Evolutionary conservation across 2,797 vertebrate species (phyloP), one percentile per base, ranked within the genome.

Genomic region (Melanotaenia trifasciata): DNA sequence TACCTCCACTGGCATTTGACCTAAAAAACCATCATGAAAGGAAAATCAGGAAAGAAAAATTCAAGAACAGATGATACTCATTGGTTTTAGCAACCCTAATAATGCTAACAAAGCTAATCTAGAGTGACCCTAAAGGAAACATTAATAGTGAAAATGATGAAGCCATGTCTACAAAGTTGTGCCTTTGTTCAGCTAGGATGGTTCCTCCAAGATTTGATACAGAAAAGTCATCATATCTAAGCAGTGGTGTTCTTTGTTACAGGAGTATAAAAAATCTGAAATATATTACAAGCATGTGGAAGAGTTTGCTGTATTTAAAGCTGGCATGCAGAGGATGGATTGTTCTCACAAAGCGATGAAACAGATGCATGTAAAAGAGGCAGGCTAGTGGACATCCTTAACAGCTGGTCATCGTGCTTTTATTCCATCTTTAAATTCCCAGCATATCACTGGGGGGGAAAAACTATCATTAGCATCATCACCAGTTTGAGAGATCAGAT

Each of bases 401-500:
- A 56, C 73, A 71, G 45, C 57, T 66, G 68, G 73, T 58, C 65
- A 0, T 66, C 26, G 4, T 77, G 35, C 10, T 30, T 72, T 81
- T 33, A 33, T 74, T 84, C 68, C 65, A 64, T 66, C 77, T 63
- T 71, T 78, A 70, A 72, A 89, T 85, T 87, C 87, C 72, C 78
- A 84, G 74, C 70, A 73, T 86, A 79, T 87, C 74, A 79, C 63
- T 72, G 7, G 51, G 68, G 73, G 68, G 74, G n/a, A n/a, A 72
- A 84, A 64, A 53, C 54, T 24, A 74, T 79, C 88, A 67, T 90
- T 77, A 78, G 71, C 83, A 57, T 78, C 88, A 78, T 78, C 81
- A 59, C 64, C 61, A 45, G 78, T 83, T 76, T 64, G 66, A 91
- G 82, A 87, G 83, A 91, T 74, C 74, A 83, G 80, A 91, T 93